Evolutionary conservation across 2,888 invertebrate species (phyloP).

Genomic region (Spicauda simplicius): DNA sequence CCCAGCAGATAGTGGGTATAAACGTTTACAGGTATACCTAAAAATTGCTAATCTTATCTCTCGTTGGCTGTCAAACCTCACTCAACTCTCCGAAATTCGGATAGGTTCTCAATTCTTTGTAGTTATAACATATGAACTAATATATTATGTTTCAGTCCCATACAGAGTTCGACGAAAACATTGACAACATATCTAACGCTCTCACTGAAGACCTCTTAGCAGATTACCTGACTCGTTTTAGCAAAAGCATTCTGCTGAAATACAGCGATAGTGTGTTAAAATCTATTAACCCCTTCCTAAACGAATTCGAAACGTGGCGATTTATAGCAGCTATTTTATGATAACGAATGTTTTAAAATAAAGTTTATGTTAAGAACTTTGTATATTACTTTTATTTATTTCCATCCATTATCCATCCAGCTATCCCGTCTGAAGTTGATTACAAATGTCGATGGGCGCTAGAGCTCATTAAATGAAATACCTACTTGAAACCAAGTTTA

Average conservation of each 20-base stretch:
- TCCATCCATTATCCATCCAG: too few species aligned
- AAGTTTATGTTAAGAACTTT: not conserved
- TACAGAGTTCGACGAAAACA: conserved; percentile 61
- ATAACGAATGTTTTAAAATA: conserved; percentile 9
- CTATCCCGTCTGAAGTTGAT: too few species aligned
- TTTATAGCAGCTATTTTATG: conserved; percentile 47
- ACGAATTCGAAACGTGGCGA: conserved; percentile 52
- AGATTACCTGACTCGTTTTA: conserved; percentile 59
- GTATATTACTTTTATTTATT: not conserved
- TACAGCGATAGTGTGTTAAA: conserved; percentile 45
- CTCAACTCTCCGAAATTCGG: too few species aligned
- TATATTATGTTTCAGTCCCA: conserved; percentile 50
- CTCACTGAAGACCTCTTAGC: conserved; percentile 61
- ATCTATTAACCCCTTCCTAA: conserved; percentile 50
- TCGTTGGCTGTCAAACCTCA: too few species aligned
- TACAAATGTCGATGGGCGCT: too few species aligned
- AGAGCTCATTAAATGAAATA: too few species aligned
- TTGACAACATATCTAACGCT: conserved; percentile 61
- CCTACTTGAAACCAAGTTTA: too few species aligned
- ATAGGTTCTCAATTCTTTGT: too few species aligned
- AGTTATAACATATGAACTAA: too few species aligned
- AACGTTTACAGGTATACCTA: too few species aligned
- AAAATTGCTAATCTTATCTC: too few species aligned
- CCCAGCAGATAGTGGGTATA: too few species aligned
- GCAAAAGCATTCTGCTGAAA: conserved; percentile 47